Evolutionary conservation across 2,888 invertebrate species (phyloP).

Genomic region (Adineta ricciae): DNA sequence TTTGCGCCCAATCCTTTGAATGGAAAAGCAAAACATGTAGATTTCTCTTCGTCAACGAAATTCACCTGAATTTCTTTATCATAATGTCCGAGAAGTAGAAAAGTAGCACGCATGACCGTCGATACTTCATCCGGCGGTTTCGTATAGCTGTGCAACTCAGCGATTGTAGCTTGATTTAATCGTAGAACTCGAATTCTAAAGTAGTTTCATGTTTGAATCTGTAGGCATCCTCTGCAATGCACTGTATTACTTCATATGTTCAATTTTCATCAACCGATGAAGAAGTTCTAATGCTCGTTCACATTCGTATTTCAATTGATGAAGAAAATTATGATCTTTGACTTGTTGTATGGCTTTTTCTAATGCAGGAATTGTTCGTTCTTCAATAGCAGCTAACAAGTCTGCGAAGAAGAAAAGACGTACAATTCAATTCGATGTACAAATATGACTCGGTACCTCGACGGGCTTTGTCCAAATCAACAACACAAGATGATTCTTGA

Average conservation of each 20-base stretch:
- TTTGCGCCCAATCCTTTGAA: not conserved
- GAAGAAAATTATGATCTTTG: not conserved
- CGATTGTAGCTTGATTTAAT: not conserved
- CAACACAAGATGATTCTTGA: not conserved
- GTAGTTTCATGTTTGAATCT: not conserved
- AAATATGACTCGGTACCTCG: not conserved
- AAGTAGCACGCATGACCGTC: not conserved
- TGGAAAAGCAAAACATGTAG: not conserved
- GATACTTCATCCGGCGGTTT: slow-evolving; percentile 3
- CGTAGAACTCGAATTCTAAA: not conserved
- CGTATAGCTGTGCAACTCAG: slow-evolving; percentile 14
- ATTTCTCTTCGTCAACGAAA: no score
- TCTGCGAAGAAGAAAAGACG: not conserved
- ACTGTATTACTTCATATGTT: not conserved
- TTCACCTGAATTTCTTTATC: slow-evolving; percentile 17
- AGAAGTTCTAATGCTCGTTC: slow-evolving; percentile 3
- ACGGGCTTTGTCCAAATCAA: not conserved
- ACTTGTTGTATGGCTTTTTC: slow-evolving; percentile 11
- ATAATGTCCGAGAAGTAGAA: not conserved
- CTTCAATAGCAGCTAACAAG: not conserved
- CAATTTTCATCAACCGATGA: not conserved
- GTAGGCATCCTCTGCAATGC: not conserved
- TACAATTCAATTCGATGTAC: not conserved
- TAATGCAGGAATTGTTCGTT: not conserved
- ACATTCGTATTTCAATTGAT: slow-evolving; percentile 10